Evolutionary conservation across 2,113 vertebrate genomes (phyloP), one percentile per base, ranked within the genome.

Genomic region (Rhegmatorhina hoffmannsi): DNA sequence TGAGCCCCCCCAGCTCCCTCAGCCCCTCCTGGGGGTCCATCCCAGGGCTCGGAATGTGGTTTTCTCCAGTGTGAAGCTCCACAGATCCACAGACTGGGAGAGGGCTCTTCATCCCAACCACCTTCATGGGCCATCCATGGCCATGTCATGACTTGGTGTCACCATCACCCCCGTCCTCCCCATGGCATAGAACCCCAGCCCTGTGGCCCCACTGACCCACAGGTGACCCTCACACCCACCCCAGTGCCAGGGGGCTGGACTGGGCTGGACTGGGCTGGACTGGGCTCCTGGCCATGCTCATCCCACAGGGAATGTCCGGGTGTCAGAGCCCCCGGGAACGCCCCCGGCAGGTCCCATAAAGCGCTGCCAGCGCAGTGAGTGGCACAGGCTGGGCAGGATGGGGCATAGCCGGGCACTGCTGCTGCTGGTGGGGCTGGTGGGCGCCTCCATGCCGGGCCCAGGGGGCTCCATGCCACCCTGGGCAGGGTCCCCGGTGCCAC

Each of bases 401-500:
- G 40, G 38, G 23, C 83, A 1, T 6, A 36, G 47, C 56, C 58
- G 0, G 7, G 74, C 1, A 3, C 46, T 6, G 17, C 76, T 46
- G n/a, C 31, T 43, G 60, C 55, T 40, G 5, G 28, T 90, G 93
- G 88, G 18, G 11, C 8, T 52, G 82, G 55, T 64, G 3, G 6
- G 11, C 16, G 73, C 91, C 44, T 69, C 93, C 93, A 93, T 80
- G 0, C 25, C 6, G 0, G 34, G 1, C 2, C 33, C n/a, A 0
- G 14, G 2, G 1, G 23, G 47, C 36, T 3, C 84, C 84, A 62
- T 31, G 0, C 2, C 1, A 0, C 18, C 2, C 0, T 1, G 1
- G 14, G 2, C 6, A 0, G 20, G 50, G 2, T 12, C 68, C 31
- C 0, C n/a, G 16, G 12, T 47, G 0, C 3, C 7, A 0, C 2